phyloP scores from a whole-genome alignment of 2,113 vertebrate genomes.

The Nothocercus nigrocapillus region DNA sequence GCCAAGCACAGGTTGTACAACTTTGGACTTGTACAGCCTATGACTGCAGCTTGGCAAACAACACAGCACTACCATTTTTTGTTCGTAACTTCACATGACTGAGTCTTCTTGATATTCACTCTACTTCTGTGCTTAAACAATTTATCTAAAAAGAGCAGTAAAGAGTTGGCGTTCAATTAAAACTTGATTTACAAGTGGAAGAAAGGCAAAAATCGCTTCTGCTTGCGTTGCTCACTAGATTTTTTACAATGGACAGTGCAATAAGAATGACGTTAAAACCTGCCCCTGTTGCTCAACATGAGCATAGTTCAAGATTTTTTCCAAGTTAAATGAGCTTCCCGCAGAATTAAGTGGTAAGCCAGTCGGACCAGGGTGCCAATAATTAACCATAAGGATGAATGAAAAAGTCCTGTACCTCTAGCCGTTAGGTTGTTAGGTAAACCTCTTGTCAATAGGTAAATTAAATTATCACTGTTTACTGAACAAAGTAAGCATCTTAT shows the following conservation, averaged over 20 bases:
- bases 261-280: neutral
- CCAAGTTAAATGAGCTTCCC: neutral
- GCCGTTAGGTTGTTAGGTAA: neutral
- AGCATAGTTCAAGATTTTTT: neutral
- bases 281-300: neutral
- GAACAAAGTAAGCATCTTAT: neutral
- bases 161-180: neutral
- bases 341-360: neutral
- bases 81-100: neutral
- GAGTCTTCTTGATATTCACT: neutral
- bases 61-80: neutral
- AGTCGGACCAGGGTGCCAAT: neutral
- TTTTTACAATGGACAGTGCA: neutral
- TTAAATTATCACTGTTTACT: neutral
- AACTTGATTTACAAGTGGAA: neutral
- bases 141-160: neutral
- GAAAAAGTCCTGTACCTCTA: conserved; percentile 29
- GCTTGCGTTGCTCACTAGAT: neutral
- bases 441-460: neutral
- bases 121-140: neutral
- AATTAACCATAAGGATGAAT: conserved; percentile 37
- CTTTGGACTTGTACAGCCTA: neutral
- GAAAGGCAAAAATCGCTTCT: neutral
- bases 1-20: neutral
- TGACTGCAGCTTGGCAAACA: neutral